Evolutionary conservation across 2,797 vertebrate species (phyloP).

Genomic region (Hydrophis major): DNA sequence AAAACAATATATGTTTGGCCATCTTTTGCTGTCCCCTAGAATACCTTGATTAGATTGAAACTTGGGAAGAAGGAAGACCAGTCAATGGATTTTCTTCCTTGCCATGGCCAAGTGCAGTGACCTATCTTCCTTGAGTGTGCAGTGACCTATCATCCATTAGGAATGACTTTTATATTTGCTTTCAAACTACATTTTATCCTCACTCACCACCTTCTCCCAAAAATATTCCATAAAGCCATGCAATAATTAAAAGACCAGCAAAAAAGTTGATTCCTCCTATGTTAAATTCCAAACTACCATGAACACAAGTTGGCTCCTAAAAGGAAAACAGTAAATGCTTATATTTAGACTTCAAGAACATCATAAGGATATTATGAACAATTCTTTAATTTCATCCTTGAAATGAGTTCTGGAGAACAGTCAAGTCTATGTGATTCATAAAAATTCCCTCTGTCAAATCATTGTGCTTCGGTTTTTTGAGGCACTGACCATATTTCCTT

Average conservation of each 20-base stretch:
- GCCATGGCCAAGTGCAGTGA: not conserved
- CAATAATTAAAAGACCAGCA: not conserved
- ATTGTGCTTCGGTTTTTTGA: conserved; percentile 52
- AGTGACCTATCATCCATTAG: not conserved
- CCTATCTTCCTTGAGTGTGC: not conserved
- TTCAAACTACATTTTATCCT: not conserved
- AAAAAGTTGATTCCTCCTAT: not conserved
- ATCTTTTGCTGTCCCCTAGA: not conserved
- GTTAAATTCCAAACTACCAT: not conserved
- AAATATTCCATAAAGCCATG: not conserved
- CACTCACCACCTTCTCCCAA: not conserved
- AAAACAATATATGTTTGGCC: not conserved
- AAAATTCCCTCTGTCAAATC: conserved; percentile 61
- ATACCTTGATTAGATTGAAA: not conserved
- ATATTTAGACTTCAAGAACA: conserved; percentile 50
- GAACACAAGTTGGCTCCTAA: not conserved
- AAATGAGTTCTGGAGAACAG: conserved; percentile 51
- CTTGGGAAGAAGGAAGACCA: not conserved
- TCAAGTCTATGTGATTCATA: conserved; percentile 50
- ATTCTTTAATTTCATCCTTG: conserved; percentile 45
- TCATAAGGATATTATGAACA: conserved; percentile 48
- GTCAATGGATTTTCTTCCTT: not conserved
- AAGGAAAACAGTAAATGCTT: conserved; percentile 14
- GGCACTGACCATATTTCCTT: conserved; percentile 51
- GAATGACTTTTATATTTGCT: not conserved